Percentiles rank a stretch among this genome's conserved stretches.
phyloP scores from a whole-genome alignment of 2,888 invertebrate genomes.

The Drosophila rellima region DNA sequence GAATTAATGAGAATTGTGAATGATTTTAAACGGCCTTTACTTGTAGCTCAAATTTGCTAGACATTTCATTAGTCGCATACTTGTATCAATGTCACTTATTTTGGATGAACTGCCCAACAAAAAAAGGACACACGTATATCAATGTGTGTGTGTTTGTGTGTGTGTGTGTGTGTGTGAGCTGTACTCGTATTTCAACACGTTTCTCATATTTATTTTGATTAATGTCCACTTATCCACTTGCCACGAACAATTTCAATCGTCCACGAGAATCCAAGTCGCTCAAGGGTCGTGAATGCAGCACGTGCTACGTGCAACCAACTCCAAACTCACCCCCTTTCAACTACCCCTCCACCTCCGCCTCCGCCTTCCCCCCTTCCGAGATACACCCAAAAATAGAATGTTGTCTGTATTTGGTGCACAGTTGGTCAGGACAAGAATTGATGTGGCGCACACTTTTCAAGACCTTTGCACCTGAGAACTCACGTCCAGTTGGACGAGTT shows the following conservation, averaged over 20 bases:
- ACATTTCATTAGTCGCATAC: conserved; percentile 33
- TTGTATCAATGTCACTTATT: conserved; percentile 44
- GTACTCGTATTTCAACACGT: conserved; percentile 75
- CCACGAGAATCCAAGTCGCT: conserved; percentile 54
- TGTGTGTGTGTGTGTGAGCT: not conserved
- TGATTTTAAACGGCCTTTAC: conserved; percentile 7
- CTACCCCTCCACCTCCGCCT: not conserved
- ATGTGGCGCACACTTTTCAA: conserved; percentile 72
- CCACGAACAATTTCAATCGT: conserved; percentile 78
- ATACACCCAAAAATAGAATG: conserved; percentile 28
- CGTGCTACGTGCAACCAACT: conserved; percentile 53
- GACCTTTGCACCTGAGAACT: conserved; percentile 69
- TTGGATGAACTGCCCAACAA: conserved; percentile 6
- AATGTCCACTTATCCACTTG: conserved; percentile 80
- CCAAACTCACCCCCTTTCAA: not conserved
- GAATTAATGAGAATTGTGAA: conserved; percentile 24
- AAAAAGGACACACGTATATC: not conserved
- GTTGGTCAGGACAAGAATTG: conserved; percentile 73
- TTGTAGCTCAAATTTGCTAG: not conserved
- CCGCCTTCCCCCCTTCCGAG: not conserved
- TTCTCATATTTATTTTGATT: conserved; percentile 80
- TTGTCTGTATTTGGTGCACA: conserved; percentile 67
- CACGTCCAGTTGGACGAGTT: conserved; percentile 16
- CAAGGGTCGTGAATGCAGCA: conserved; percentile 42
- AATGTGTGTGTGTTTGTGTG: not conserved